Percentiles rank a stretch among this genome's conserved stretches.
These are phyloP conservation scores for Aproaerema taeniolella DNA, from an alignment of 2,888 invertebrate species.

Conservation along the genomic window DNA sequence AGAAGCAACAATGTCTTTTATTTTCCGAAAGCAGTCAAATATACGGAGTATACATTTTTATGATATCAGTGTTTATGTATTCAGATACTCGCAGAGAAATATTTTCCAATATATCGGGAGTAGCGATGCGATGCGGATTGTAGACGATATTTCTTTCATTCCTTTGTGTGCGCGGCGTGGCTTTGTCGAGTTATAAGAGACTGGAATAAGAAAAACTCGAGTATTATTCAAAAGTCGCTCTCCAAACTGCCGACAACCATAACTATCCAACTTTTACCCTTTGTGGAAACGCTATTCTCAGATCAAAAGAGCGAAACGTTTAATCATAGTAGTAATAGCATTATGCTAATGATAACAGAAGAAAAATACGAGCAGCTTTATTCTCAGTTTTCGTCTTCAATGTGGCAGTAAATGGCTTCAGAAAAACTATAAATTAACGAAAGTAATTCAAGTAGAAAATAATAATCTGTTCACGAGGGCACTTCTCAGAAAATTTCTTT, in stretches of 20 bases:
- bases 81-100: slow-evolving; percentile 50
- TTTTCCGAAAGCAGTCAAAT: slow-evolving; percentile 9
- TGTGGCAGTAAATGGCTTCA: too few relatives aligned
- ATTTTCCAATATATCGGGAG: slow-evolving; percentile 60
- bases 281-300: background rate
- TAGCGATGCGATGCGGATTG: slow-evolving; percentile 59
- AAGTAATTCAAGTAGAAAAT: slow-evolving; percentile 19
- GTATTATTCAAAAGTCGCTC: slow-evolving; percentile 50
- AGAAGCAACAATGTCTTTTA: slow-evolving; percentile 9
- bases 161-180: slow-evolving; percentile 62
- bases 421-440: slow-evolving; percentile 6
- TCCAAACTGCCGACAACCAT: slow-evolving; percentile 29
- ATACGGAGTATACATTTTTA: slow-evolving; percentile 8
- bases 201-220: slow-evolving; percentile 59
- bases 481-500: slow-evolving; percentile 9
- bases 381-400: too few relatives aligned
- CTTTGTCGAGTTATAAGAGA: slow-evolving; percentile 60
- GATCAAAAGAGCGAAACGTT: background rate
- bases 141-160: slow-evolving; percentile 67
- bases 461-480: slow-evolving; percentile 24
- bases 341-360: too few relatives aligned
- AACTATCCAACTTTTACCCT: slow-evolving; percentile 29
- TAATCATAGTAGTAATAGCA: too few relatives aligned
- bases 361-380: too few relatives aligned
- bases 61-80: slow-evolving; percentile 31